Percentiles rank a stretch among this genome's conserved stretches.
These are phyloP conservation scores for Salvator merianae DNA, from an alignment of 2,113 vertebrate genomes.

Conservation along the genomic window DNA sequence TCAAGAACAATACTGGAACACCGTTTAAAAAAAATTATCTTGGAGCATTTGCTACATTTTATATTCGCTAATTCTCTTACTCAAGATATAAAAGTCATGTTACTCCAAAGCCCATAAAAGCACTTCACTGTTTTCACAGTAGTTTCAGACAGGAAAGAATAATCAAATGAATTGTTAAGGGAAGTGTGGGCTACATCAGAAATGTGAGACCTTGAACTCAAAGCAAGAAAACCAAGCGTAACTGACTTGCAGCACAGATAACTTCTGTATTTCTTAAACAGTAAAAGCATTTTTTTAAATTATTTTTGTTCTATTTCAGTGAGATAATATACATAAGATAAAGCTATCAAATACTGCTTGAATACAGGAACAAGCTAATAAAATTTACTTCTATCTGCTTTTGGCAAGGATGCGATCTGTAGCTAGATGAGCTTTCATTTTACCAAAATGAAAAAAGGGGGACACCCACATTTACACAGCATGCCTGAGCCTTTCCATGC, in stretches of 20 bases:
- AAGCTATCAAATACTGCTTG: conserved; percentile 9
- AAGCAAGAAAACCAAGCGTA: neutral
- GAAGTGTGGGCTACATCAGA: too few species aligned
- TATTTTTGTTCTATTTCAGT: neutral
- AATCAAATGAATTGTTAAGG: too few species aligned
- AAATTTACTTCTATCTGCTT: conserved; percentile 34
- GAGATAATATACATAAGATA: conserved; percentile 25
- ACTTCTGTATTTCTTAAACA: conserved; percentile 3
- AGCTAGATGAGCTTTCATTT: conserved; percentile 61
- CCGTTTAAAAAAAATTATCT: neutral
- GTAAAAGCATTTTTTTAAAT: neutral
- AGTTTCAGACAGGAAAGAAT: neutral
- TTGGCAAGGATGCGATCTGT: conserved; percentile 73
- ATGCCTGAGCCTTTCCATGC: conserved; percentile 44
- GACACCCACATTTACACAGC: conserved; percentile 28
- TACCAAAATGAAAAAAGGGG: conserved; percentile 30
- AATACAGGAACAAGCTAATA: conserved; percentile 24
- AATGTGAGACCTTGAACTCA: conserved; percentile 22
- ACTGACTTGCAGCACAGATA: neutral
- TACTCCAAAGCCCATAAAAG: neutral
- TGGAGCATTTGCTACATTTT: neutral
- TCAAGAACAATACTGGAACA: neutral
- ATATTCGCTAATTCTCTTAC: neutral
- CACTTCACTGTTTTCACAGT: neutral
- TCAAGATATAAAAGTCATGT: neutral